Evolutionary conservation across 2,113 vertebrate species (phyloP).

Genomic region (Calidris pygmaea): DNA sequence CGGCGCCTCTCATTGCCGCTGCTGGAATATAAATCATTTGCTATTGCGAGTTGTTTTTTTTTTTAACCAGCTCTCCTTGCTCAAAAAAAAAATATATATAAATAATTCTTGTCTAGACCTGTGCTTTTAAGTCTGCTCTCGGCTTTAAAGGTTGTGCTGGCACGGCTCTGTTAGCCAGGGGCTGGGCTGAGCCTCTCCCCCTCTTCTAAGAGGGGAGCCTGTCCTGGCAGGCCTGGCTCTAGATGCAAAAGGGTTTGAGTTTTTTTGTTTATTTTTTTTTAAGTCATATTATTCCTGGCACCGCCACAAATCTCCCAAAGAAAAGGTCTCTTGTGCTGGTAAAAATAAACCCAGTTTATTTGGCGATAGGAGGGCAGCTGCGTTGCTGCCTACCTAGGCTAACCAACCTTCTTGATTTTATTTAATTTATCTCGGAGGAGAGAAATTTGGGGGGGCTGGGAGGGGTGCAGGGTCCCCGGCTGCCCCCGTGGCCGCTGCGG

Average conservation of each 20-base stretch:
- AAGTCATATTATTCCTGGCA: constrained; percentile 22
- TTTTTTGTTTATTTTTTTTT: constrained; percentile 28
- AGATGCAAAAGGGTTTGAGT: neutral
- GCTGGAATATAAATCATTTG: neutral
- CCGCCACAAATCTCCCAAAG: neutral
- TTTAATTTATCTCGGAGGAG: neutral
- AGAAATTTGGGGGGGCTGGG: neutral
- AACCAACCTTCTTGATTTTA: neutral
- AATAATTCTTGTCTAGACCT: constrained; percentile 41
- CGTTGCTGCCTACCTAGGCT: neutral
- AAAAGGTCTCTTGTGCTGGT: constrained; percentile 12
- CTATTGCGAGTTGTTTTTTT: neutral
- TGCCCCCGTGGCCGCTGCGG: rapidly evolving
- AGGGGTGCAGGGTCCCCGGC: rapidly evolving
- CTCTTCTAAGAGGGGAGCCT: neutral
- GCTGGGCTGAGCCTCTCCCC: constrained; percentile 34
- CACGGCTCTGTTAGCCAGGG: neutral
- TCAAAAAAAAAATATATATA: neutral
- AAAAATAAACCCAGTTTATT: neutral
- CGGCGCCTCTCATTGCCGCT: rapidly evolving
- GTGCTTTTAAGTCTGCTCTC: neutral
- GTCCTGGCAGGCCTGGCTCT: constrained; percentile 25
- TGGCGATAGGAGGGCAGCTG: neutral
- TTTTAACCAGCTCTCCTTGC: neutral
- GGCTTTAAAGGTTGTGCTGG: neutral